phyloP scores from a whole-genome alignment of 2,888 invertebrate genomes.

The Rhyacophila evoluta region DNA sequence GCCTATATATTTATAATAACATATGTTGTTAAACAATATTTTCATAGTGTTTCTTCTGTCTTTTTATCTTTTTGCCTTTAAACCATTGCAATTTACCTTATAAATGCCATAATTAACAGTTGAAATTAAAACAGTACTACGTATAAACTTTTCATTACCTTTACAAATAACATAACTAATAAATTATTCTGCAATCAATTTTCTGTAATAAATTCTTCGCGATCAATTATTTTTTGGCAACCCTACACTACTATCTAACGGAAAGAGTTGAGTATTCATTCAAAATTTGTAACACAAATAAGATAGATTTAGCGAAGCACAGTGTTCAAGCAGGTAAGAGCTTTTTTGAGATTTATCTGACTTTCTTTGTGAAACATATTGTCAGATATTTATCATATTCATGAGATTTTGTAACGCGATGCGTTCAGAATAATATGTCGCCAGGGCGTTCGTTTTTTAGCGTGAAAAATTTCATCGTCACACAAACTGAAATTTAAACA shows the following conservation, averaged over 20 bases:
- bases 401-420: not conserved
- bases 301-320: conserved; percentile 33
- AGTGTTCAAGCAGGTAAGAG: conserved; percentile 31
- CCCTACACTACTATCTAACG: too few relatives aligned
- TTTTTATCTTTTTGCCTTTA: too few relatives aligned
- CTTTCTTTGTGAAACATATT: conserved; percentile 35
- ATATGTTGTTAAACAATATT: too few relatives aligned
- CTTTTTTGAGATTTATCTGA: conserved; percentile 39
- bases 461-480: not conserved
- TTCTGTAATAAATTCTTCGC: too few relatives aligned
- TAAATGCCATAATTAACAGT: too few relatives aligned
- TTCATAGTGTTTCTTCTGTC: too few relatives aligned
- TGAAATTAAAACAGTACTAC: too few relatives aligned
- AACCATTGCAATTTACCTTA: too few relatives aligned
- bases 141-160: too few relatives aligned
- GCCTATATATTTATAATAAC: too few relatives aligned
- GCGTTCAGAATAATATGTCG: not conserved
- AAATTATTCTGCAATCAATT: too few relatives aligned
- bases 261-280: not conserved
- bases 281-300: conserved; percentile 31
- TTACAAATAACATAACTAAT: too few relatives aligned
- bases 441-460: not conserved
- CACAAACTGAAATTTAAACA: not conserved
- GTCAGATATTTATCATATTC: conserved; percentile 42
- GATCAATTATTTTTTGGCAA: not conserved